Percentiles rank a stretch among this genome's conserved stretches.
Evolutionary conservation across 2,113 vertebrate species (phyloP).

Genomic region (Callocephalon fimbriatum): DNA sequence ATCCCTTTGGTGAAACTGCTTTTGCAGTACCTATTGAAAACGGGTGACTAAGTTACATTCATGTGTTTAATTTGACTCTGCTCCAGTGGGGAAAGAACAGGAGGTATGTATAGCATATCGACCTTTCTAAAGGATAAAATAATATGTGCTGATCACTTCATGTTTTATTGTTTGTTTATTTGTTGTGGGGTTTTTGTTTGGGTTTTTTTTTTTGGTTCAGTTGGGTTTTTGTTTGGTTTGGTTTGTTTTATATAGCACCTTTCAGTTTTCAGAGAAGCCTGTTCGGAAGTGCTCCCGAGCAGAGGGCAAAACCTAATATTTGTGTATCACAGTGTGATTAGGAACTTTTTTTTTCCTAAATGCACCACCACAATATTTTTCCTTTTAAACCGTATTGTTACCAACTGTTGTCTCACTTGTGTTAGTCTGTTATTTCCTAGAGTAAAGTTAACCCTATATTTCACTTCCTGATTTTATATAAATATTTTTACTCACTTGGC

Average conservation of each 20-base stretch:
- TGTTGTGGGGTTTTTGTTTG: not conserved
- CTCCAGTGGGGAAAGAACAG: not conserved
- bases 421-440: not conserved
- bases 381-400: not conserved
- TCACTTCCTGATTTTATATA: conserved; percentile 6
- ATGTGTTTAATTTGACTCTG: not conserved
- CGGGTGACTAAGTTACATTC: not conserved
- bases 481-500: not conserved
- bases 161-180: not conserved
- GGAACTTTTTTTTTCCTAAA: not conserved
- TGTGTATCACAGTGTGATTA: not conserved
- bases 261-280: not conserved
- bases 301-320: not conserved
- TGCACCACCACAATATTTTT: not conserved
- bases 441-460: not conserved
- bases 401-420: not conserved
- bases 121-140: not conserved
- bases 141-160: not conserved
- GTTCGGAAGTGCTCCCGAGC: not conserved
- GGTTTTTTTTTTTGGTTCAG: not conserved
- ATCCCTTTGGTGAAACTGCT: not conserved
- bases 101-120: not conserved
- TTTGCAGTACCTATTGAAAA: not conserved
- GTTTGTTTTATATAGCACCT: not conserved
- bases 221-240: not conserved